Conservation (phyloP, 2,113 vertebrate genomes). For the Psephotus haematonotus region DNA sequence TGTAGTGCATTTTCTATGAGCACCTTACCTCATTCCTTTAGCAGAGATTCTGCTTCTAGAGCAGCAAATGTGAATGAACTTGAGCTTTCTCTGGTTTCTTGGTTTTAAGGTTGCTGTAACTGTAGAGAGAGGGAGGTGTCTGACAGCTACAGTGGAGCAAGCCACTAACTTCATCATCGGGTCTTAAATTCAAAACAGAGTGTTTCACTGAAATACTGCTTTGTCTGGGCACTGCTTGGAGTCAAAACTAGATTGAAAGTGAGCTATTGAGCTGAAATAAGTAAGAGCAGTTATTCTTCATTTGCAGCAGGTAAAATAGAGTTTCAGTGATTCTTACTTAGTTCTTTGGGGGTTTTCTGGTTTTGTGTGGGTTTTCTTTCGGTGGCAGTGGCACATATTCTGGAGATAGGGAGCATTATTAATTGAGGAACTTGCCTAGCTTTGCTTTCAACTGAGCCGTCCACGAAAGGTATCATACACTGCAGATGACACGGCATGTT, state of each 20-base stretch:
- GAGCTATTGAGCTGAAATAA: not conserved
- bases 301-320: not conserved
- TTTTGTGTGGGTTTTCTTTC: not conserved
- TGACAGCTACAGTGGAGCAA: not conserved
- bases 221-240: not conserved
- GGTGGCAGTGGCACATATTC: accelerated
- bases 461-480: not conserved
- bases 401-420: not conserved
- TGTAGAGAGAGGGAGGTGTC: not conserved
- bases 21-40: not conserved
- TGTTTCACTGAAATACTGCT: not conserved
- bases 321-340: not conserved
- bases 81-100: accelerated
- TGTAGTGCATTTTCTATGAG: not conserved
- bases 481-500: accelerated
- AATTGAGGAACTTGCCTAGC: not conserved
- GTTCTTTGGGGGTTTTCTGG: not conserved
- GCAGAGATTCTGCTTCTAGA: not conserved
- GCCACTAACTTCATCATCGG: not conserved
- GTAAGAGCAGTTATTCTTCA: not conserved
- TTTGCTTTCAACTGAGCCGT: not conserved
- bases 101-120: not conserved
- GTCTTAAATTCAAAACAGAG: not conserved
- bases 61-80: not conserved
- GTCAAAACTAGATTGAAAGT: not conserved